These are phyloP conservation scores for Telmatherina bonti DNA, from an alignment of 2,797 vertebrate species.

Conservation along the genomic window DNA sequence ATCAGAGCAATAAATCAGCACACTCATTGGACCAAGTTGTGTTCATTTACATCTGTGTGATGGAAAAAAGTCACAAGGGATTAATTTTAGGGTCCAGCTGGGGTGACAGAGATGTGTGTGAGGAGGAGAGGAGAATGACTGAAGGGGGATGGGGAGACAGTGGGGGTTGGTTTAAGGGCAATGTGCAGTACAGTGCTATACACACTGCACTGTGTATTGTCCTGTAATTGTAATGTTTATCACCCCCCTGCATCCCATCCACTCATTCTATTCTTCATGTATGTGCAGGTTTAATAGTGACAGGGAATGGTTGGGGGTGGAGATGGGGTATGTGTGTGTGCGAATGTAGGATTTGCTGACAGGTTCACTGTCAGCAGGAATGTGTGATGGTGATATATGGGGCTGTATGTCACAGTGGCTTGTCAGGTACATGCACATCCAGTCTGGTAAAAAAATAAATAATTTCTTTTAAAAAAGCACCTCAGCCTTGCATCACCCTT, in stretches of 20 bases:
- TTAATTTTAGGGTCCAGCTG: slow-evolving; percentile 68
- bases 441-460: slow-evolving; percentile 4
- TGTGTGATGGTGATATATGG: slow-evolving; percentile 63
- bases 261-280: slow-evolving; percentile 51
- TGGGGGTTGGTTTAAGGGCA: slow-evolving; percentile 47
- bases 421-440: slow-evolving; percentile 41
- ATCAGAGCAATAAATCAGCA: slow-evolving; percentile 33
- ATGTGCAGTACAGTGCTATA: slow-evolving; percentile 54
- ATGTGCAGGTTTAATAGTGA: slow-evolving; percentile 51
- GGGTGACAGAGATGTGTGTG: slow-evolving; percentile 25
- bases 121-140: slow-evolving; percentile 14
- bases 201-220: slow-evolving; percentile 60
- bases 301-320: slow-evolving; percentile 49
- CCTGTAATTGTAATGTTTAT: slow-evolving; percentile 61
- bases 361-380: slow-evolving; percentile 77
- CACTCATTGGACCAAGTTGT: slow-evolving; percentile 30
- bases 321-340: slow-evolving; percentile 28
- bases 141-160: slow-evolving; percentile 46
- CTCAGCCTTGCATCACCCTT: slow-evolving; percentile 15
- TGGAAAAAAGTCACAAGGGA: slow-evolving; percentile 52
- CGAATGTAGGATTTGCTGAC: slow-evolving; percentile 58
- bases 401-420: slow-evolving; percentile 60
- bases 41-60: slow-evolving; percentile 42
- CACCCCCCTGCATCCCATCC: slow-evolving; percentile 43
- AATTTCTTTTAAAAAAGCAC: slow-evolving; percentile 3